Percentiles rank a stretch among this genome's conserved stretches.
phyloP scores from a whole-genome alignment of 2,888 invertebrate genomes.

The Ectropis crepuscularia region DNA sequence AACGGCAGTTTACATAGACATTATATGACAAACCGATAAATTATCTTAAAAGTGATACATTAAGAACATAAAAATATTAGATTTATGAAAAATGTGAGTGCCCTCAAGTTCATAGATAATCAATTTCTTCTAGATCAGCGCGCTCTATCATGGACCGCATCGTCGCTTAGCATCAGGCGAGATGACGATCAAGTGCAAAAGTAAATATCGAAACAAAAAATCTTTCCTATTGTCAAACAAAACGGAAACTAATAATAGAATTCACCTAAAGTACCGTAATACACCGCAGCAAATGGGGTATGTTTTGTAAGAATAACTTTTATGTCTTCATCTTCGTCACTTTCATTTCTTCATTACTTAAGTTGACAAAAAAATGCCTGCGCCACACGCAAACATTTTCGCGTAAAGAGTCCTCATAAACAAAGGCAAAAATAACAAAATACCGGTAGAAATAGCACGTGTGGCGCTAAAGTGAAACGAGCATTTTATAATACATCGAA shows the following conservation, averaged over 20 bases:
- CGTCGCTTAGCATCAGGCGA: too few relatives aligned
- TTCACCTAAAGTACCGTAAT: conserved; percentile 12
- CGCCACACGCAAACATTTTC: conserved; percentile 32
- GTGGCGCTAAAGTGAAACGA: conserved; percentile 51
- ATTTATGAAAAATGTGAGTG: too few relatives aligned
- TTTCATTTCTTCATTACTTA: conserved; percentile 36
- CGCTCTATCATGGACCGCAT: too few relatives aligned
- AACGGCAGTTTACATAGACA: too few relatives aligned
- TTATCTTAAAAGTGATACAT: too few relatives aligned
- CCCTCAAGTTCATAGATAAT: too few relatives aligned
- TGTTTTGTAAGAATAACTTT: conserved; percentile 31
- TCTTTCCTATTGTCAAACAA: too few relatives aligned
- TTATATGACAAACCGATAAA: too few relatives aligned
- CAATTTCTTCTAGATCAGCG: too few relatives aligned
- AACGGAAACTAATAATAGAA: neutral
- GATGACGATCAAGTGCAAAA: too few relatives aligned
- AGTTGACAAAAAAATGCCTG: conserved; percentile 35
- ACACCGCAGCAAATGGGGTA: conserved; percentile 17
- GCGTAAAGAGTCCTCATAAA: conserved; percentile 40
- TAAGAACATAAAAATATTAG: too few relatives aligned
- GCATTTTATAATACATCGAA: conserved; percentile 16
- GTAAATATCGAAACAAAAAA: too few relatives aligned
- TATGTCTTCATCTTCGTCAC: conserved; percentile 28
- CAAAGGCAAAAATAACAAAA: conserved; percentile 35
- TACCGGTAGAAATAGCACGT: conserved; percentile 47